Percentiles rank a stretch among this genome's conserved stretches.
phyloP scores from a whole-genome alignment of 1,140 invertebrate species.

The Teleogryllus occipitalis region DNA sequence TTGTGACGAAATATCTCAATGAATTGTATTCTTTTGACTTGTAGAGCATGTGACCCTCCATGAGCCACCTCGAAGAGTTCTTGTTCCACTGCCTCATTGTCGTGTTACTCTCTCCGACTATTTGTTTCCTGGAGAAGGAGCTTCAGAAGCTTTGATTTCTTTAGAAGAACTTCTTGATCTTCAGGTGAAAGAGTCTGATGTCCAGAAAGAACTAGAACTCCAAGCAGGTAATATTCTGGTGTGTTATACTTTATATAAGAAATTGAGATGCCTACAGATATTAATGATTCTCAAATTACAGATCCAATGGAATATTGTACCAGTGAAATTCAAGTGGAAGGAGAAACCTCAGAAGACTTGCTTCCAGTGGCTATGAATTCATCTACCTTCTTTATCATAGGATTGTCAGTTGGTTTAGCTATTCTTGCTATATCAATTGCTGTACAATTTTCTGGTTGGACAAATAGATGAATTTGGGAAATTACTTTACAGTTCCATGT shows the following conservation, averaged over 20 bases:
- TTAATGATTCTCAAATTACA: conserved; percentile 31
- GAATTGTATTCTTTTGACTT: background rate
- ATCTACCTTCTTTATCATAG: conserved; percentile 44
- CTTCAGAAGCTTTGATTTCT: conserved; percentile 60
- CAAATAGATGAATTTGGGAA: conserved; percentile 18
- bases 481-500: background rate
- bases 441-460: conserved; percentile 38
- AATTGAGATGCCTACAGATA: conserved; percentile 17
- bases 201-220: conserved; percentile 54
- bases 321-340: conserved; percentile 42
- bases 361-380: conserved; percentile 39
- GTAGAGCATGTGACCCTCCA: conserved; percentile 41
- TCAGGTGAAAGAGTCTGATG: conserved; percentile 52
- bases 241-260: conserved; percentile 11
- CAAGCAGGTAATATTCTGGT: conserved; percentile 10
- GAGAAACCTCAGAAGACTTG: conserved; percentile 42
- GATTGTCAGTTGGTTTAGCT: conserved; percentile 46
- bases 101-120: conserved; percentile 70
- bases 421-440: conserved; percentile 48
- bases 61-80: conserved; percentile 68
- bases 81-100: conserved; percentile 55
- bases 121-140: conserved; percentile 72
- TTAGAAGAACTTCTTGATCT: conserved; percentile 66
- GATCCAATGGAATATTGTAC: conserved; percentile 52
- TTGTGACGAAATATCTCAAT: background rate